Conservation (phyloP, 1,140 invertebrate genomes). For the Listronotus bonariensis region DNA sequence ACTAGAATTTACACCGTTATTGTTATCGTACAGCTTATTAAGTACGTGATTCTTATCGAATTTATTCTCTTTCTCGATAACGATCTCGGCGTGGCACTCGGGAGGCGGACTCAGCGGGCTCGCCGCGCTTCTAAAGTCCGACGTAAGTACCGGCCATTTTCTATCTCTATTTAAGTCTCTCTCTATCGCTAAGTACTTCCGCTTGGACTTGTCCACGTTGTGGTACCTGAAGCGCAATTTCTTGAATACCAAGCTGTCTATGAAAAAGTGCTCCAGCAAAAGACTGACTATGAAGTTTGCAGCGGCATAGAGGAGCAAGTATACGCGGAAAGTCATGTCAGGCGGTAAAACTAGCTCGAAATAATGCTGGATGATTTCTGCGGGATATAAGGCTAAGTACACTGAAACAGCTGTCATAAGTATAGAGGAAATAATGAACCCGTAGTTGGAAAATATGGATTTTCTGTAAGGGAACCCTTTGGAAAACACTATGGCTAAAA, state of each 20-base stretch:
- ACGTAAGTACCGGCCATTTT: slow-evolving; percentile 65
- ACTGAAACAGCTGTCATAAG: slow-evolving; percentile 67
- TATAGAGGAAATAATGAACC: slow-evolving; percentile 68
- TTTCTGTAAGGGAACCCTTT: slow-evolving; percentile 88
- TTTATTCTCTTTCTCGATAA: slow-evolving; percentile 51
- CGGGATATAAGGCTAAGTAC: slow-evolving; percentile 74
- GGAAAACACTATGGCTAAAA: slow-evolving; percentile 86
- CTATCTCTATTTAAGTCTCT: slow-evolving; percentile 60
- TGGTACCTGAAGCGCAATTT: slow-evolving; percentile 61
- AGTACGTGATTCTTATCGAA: slow-evolving; percentile 53
- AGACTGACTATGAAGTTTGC: slow-evolving; percentile 66
- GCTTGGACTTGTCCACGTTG: slow-evolving; percentile 63
- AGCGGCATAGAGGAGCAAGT: slow-evolving; percentile 64
- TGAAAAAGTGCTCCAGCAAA: slow-evolving; percentile 65
- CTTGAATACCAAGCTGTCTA: slow-evolving; percentile 65
- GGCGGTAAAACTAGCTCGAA: slow-evolving; percentile 73
- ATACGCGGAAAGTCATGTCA: slow-evolving; percentile 64
- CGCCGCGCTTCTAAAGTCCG: slow-evolving; percentile 52
- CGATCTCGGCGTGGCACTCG: slow-evolving; percentile 57
- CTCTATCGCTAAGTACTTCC: slow-evolving; percentile 66
- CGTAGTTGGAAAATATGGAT: slow-evolving; percentile 78
- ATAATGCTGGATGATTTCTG: slow-evolving; percentile 62
- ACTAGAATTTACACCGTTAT: slow-evolving; percentile 5
- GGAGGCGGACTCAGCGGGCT: slow-evolving; percentile 48
- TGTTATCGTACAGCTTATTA: slow-evolving; percentile 49